Evolutionary conservation across 2,888 invertebrate genomes (phyloP).

Genomic region (Halocaridina rubra): DNA sequence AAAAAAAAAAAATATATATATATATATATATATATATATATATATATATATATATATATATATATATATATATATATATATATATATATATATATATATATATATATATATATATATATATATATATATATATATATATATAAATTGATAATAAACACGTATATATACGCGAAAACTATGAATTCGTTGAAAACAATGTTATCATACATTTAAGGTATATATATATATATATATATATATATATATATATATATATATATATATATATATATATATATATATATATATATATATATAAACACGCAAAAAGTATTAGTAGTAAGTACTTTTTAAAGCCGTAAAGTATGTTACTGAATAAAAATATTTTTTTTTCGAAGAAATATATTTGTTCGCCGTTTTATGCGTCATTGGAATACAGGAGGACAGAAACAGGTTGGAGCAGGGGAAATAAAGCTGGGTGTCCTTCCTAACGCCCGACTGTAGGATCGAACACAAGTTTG

Average conservation of each 20-base stretch:
- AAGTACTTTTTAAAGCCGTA: too few species aligned
- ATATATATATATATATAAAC: neutral
- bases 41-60: neutral
- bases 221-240: neutral
- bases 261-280: neutral
- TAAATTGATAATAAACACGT: too few species aligned
- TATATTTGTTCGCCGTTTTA: neutral
- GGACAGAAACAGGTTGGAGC: neutral
- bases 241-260: neutral
- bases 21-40: neutral
- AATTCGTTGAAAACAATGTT: neutral
- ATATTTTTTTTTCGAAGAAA: too few species aligned
- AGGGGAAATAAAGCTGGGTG: too few species aligned
- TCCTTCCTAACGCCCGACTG: too few species aligned
- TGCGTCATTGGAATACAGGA: constrained; percentile 60
- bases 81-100: constrained; percentile 20
- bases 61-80: neutral
- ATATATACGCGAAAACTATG: too few species aligned
- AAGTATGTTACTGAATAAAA: too few species aligned
- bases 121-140: too few species aligned
- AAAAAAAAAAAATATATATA: neutral
- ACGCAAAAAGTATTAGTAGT: too few species aligned
- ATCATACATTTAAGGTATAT: neutral
- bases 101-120: constrained; percentile 16
- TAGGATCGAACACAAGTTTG: too few species aligned